Percentiles rank a stretch among this genome's conserved stretches.
Evolutionary conservation across 2,113 vertebrate species (phyloP).

Genomic region (Myotis lucifugus): DNA sequence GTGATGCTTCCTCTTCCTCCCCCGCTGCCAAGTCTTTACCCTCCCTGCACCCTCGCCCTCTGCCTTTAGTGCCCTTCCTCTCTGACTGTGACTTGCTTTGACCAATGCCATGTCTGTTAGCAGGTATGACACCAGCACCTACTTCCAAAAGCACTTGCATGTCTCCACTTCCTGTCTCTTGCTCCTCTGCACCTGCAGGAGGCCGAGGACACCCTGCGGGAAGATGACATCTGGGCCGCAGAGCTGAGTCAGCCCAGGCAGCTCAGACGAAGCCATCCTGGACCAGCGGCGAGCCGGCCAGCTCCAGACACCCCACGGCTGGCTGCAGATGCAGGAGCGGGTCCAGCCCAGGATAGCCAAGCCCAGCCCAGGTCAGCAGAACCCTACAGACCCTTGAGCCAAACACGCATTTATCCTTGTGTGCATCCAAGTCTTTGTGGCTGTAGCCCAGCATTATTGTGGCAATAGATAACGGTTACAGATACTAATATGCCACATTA

Average conservation of each 20-base stretch:
- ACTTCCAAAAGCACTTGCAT: not conserved
- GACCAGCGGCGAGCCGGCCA: not conserved
- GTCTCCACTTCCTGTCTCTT: not conserved
- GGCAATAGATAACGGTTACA: not conserved
- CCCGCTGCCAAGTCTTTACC: not conserved
- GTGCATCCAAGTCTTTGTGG: not conserved
- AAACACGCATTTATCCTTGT: rapidly evolving
- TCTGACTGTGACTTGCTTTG: not conserved
- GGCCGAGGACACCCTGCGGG: rapidly evolving
- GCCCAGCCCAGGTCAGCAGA: not conserved
- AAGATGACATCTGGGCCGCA: not conserved
- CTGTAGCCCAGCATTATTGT: not conserved
- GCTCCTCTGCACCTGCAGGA: not conserved
- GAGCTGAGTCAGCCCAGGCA: not conserved
- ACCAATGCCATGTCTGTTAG: not conserved
- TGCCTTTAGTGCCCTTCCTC: not conserved
- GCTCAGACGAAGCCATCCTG: not conserved
- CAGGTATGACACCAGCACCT: not conserved
- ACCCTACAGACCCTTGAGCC: not conserved
- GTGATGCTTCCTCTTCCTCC: not conserved
- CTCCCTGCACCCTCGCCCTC: not conserved
- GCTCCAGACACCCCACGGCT: not conserved
- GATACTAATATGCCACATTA: not conserved
- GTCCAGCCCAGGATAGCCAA: too few relatives aligned
- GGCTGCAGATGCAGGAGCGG: rapidly evolving